Base-by-base conservation (phyloP, 1,140 invertebrate genomes). In the Drosophila truncata region DNA sequence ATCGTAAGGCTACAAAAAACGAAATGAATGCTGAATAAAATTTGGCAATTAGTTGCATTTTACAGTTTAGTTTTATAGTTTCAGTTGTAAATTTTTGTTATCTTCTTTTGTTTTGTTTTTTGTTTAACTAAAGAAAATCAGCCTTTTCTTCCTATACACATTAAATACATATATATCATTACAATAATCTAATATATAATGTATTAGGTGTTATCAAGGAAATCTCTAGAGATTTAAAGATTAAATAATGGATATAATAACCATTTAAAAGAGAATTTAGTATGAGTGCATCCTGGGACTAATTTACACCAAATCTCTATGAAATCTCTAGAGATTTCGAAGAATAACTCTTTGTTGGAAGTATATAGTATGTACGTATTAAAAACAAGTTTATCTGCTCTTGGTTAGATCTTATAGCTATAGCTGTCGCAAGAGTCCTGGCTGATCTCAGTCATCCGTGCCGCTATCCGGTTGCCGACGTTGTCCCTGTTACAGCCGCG, bases 91-190 rank as follows among this genome's bases (percentile, higher is more conserved):
- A 73, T 77, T 54, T 64, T 64, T 47, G 52, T 46, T 59, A 18
- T 59, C 41, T 64, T 64, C 11, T 44, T 74, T 76, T 27, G 27
- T 69, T 64, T 65, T 66, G 44, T 77, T 47, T 52, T 74, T 70
- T 58, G 69, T 76, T 88, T 64, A 87, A 87, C 84, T 87, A 87
- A 87, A 87, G 84, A 87, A 87, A 87, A 87, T 87, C 84, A 87
- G 84, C 84, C 84, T 87, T 87, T 87, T 87, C 84, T 87, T 87
- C 80, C 84, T 86, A 84, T 87, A 88, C 84, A 87, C 80, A 83
- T 85, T 78, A 84, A 80, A 69, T 84, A 87, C 67, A 87, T 71
- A 73, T 78, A 72, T 67, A 72, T 67, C 39, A 62, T 63, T 71
- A 49, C 52, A 14, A 47, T 59, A 65, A 70, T 42, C 59, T 67